Base-by-base conservation (phyloP, 2,797 vertebrate species). In the Sebastes oblongus region DNA sequence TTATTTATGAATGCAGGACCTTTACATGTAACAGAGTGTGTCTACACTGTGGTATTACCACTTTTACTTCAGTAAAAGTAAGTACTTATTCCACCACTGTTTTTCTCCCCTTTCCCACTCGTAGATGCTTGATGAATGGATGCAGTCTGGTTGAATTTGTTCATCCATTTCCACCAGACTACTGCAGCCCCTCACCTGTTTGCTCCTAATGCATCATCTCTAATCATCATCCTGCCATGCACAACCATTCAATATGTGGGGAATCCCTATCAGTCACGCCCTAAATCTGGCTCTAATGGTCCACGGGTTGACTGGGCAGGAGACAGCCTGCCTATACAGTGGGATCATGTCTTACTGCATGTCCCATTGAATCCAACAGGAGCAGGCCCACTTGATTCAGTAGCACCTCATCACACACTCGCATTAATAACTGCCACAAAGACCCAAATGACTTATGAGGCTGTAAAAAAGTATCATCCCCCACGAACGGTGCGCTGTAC, bases 371-470 rank as follows among this genome's bases (percentile, higher is more conserved):
- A 81, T 83, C 78, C 54, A 86, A 74, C 66, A 72, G 77, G 75
- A 81, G 73, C 69, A 78, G 65, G 29, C 81, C 52, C 71, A 60
- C 83, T 75, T 85, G 83, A 89, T 91, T 91, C 79, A 75, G 78
- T 81, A 80, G 54, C 65, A 86, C 84, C 83, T 88, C 82, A 83
- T 75, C 88, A 81, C 75, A 76, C 8, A 62, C 65, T 75, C 62
- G 65, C 86, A 91, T 94, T 86, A 93, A 92, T 93, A 94, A 85
- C 89, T 86, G 75, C 82, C 88, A 83, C 59, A 18, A 77, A 82
- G 52, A 81, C 73, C 77, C 70, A 80, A 66, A 92, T 92, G 87
- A 93, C 91, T 93, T 88, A 83, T 87, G 88, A 80, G 85, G 66
- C 72, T 86, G 75, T 82, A 75, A 82, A 85, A 90, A 87, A 86